phyloP scores from a whole-genome alignment of 2,888 invertebrate genomes.

The Biston betularia region DNA sequence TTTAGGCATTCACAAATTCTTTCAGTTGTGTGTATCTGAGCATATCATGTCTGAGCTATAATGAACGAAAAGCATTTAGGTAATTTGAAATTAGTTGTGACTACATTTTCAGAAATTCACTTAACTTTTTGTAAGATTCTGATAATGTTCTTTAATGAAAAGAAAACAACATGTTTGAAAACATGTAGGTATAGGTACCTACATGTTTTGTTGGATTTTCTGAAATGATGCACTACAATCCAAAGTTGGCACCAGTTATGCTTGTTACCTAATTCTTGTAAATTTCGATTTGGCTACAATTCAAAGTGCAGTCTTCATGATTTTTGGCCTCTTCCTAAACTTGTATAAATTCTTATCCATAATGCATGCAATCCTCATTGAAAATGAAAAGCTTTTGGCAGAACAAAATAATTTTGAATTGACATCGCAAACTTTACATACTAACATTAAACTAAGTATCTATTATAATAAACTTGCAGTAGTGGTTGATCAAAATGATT shows the following conservation, averaged over 20 bases:
- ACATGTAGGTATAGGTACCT: too few species aligned
- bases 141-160: not conserved
- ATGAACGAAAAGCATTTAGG: too few species aligned
- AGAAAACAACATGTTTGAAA: not conserved
- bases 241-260: constrained; percentile 17
- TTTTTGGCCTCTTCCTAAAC: constrained; percentile 10
- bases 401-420: not conserved
- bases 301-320: constrained; percentile 25
- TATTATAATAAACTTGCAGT: too few species aligned
- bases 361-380: not conserved
- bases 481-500: not conserved
- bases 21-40: too few species aligned
- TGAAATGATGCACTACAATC: not conserved
- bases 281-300: constrained; percentile 24
- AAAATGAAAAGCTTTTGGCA: not conserved
- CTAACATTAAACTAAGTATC: too few species aligned
- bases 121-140: too few species aligned
- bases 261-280: constrained; percentile 7
- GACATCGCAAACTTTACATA: too few species aligned
- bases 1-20: too few species aligned
- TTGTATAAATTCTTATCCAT: not conserved
- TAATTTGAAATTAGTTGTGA: too few species aligned
- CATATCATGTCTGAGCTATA: too few species aligned
- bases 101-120: too few species aligned
- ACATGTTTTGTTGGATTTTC: not conserved